Percentiles rank a stretch among this genome's conserved stretches.
Evolutionary conservation across 1,140 invertebrate genomes (phyloP).

Genomic region (Coenobita brevimanus): DNA sequence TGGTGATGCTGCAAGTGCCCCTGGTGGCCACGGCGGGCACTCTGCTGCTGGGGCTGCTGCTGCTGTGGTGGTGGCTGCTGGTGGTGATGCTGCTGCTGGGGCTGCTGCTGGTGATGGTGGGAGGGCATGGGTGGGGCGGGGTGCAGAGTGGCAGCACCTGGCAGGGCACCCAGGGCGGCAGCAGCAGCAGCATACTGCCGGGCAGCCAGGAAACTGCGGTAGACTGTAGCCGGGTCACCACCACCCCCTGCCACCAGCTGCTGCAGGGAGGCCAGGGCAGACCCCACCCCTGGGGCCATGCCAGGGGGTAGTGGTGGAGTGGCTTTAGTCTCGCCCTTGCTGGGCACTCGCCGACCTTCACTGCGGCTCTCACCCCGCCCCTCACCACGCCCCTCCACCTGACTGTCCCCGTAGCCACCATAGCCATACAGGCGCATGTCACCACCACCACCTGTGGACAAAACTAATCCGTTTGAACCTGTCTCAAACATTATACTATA

Average conservation of each 20-base stretch:
- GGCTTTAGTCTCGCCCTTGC: conserved; percentile 69
- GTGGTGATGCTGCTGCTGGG: conserved; percentile 6
- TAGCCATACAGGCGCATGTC: conserved; percentile 61
- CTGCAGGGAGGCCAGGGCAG: conserved; percentile 63
- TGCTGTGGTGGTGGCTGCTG: conserved; percentile 18
- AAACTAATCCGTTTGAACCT: background rate
- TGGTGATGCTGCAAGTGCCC: conserved; percentile 14
- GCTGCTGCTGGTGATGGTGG: conserved; percentile 49
- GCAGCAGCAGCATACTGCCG: conserved; percentile 65
- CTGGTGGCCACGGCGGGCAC: background rate
- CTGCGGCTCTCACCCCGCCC: conserved; percentile 30
- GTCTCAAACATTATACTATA: background rate
- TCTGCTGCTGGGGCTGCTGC: conserved; percentile 25
- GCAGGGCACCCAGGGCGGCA: conserved; percentile 32
- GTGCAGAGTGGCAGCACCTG: conserved; percentile 35
- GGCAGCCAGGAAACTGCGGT: conserved; percentile 57
- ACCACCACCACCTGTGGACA: conserved; percentile 15
- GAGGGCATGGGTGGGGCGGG: conserved; percentile 18
- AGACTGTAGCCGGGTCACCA: conserved; percentile 54
- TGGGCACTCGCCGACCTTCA: conserved; percentile 65
- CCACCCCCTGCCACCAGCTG: conserved; percentile 55
- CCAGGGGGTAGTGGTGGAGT: conserved; percentile 66
- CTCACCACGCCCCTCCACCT: conserved; percentile 56
- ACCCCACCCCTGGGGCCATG: conserved; percentile 46
- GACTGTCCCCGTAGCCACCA: conserved; percentile 54